Evolutionary conservation across 2,113 vertebrate species (phyloP).

Genomic region (Catagonus wagneri): DNA sequence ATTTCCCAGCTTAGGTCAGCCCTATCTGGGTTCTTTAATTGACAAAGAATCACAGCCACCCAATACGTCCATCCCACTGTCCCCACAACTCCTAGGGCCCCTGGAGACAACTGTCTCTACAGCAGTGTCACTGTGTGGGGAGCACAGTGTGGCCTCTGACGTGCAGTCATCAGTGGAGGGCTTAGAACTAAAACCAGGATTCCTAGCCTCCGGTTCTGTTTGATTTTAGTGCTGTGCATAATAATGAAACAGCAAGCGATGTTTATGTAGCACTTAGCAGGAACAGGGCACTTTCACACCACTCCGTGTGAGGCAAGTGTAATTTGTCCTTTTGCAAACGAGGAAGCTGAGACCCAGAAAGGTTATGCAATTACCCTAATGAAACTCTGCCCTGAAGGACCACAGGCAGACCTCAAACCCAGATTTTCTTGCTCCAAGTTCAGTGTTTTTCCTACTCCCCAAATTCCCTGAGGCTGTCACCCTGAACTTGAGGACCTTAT

Average conservation of each 20-base stretch:
- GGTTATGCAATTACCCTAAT: neutral
- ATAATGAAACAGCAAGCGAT: neutral
- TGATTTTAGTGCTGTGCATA: neutral
- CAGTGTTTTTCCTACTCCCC: conserved; percentile 1
- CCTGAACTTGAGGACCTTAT: neutral
- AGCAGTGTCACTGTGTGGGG: accelerated
- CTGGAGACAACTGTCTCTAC: neutral
- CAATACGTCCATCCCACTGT: neutral
- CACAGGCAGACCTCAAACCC: neutral
- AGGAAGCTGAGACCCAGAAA: neutral
- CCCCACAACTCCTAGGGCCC: accelerated
- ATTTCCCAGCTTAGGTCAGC: neutral
- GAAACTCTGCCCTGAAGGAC: neutral
- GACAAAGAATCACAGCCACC: neutral
- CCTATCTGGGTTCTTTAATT: neutral
- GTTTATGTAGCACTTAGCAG: neutral
- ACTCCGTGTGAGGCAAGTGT: neutral
- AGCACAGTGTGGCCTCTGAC: accelerated
- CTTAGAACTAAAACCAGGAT: neutral
- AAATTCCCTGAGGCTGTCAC: neutral
- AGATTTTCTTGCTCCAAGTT: neutral
- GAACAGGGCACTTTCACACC: neutral
- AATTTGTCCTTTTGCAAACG: neutral
- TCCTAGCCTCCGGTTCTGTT: neutral
- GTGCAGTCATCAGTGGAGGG: neutral